Evolutionary conservation across 2,113 vertebrate genomes (phyloP), one percentile per base, ranked within the genome.

Genomic region (Vulpes vulpes): DNA sequence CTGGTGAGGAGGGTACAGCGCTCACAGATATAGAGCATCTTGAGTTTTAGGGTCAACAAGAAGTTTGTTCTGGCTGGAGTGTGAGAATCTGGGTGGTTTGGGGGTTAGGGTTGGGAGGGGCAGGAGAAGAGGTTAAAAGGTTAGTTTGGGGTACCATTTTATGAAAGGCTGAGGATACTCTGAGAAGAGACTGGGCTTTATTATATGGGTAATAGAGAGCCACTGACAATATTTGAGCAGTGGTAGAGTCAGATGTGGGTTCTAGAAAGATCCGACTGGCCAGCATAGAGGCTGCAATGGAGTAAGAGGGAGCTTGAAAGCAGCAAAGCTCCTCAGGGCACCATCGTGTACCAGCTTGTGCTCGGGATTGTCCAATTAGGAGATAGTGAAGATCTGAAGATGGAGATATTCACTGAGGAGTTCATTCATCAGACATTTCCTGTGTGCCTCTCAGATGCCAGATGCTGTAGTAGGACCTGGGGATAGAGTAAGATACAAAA

Each of bases 231-330:
- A 85, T 83, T 49, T 32, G 65, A 89, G 14, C 60, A 55, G 16
- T 30, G 59, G 10, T 6, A 4, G 51, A 57, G 49, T 69, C 55
- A 14, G 49, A 27, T 53, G 9, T 83, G 53, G 38, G 38, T 30
- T 87, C 81, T 94, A 88, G 60, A 88, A 94, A 94, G 94, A 71
- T 91, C 78, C 25, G 59, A 71, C 16, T 38, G 20, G 32, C 32
- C 59, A 89, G 43, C 71, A 57, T 23, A 69, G 51, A 94, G 43
- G 11, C 43, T 96, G 20, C 67, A 25, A 3, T 10, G 11, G 55
- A 90, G 38, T 76, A 73, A 78, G 49, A 57, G 38, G 14, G 69
- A 59, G 32, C 27, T 25, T 53, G 55, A 96, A 88, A 92, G 53
- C 53, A 15, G 11, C 59, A 27, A 22, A 49, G 12, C 17, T 92